Base-by-base conservation (phyloP, 1,140 invertebrate genomes). In the Euura lappo region DNA sequence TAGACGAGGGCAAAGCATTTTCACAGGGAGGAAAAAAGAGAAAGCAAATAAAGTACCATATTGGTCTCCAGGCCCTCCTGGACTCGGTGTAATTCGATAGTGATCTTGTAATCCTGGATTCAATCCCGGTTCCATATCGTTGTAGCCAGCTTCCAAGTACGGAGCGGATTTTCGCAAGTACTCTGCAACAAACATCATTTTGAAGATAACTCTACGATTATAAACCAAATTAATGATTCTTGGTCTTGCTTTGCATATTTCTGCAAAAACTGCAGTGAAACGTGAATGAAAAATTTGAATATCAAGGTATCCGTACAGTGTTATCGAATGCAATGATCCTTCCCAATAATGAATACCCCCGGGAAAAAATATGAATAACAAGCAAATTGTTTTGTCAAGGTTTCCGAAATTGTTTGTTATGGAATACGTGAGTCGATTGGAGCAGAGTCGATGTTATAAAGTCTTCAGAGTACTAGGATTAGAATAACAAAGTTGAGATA, bases 41-140 rank as follows among this genome's bases (percentile, higher is more conserved):
- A 28, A 28, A 60, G 51, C 3, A 60, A 60, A 68, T 42, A 3
- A 68, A 75, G 81, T 85, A 92, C 91, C 91, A 86, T 92, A 93
- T 86, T 91, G 89, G 80, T 92, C 91, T 72, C 88, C 89, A 72
- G 91, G 89, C 64, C 90, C 90, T 72, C 91, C 93, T 11, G 93
- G 91, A 77, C 92, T 92, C 51, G 92, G 90, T 75, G 93, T 92
- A 76, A 93, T 90, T 72, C 92, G 89, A 85, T 94, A 94, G 83
- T 92, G 91, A 81, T 93, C 92, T 76, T 91, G 89, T 75, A 91
- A 88, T 81, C 91, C 92, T 76, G 90, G 87, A 80, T 90, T 89
- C 76, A 91, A 83, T 47, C 89, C 87, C 72, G 87, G 84, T 78
- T 92, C 91, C 80, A 93, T 86, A 81, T 93, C 91, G 82, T 92